phyloP scores from a whole-genome alignment of 2,888 invertebrate genomes.

The Anorthoa munda region DNA sequence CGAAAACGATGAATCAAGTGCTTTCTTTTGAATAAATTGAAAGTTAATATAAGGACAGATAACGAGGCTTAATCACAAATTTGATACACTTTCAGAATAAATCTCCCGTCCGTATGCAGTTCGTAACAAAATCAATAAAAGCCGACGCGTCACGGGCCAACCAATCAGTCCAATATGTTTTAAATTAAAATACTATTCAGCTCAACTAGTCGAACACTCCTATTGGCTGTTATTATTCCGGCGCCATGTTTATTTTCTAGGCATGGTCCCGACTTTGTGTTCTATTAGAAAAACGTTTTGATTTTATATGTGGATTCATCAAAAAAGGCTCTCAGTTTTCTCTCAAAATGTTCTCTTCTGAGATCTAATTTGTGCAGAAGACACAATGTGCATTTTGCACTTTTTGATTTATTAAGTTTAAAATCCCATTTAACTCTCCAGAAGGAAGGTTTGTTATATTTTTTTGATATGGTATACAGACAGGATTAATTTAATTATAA shows the following conservation, averaged over 20 bases:
- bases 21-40: constrained; percentile 6
- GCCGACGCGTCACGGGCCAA: not conserved
- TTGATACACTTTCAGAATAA: not conserved
- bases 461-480: not conserved
- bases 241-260: constrained; percentile 38
- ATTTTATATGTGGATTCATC: not conserved
- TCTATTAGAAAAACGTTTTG: not conserved
- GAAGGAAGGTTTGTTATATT: not conserved
- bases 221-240: constrained; percentile 40
- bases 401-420: not conserved
- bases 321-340: constrained; percentile 41
- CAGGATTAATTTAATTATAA: constrained; percentile 3
- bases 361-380: not conserved
- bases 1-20: not conserved
- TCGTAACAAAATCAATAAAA: constrained; percentile 35
- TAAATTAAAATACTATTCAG: constrained; percentile 48
- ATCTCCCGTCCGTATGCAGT: not conserved
- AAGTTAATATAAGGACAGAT: not conserved
- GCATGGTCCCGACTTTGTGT: not conserved
- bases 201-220: constrained; percentile 39
- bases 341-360: not conserved
- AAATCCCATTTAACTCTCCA: constrained; percentile 34
- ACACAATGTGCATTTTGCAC: not conserved
- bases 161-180: constrained; percentile 33
- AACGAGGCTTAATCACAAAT: not conserved